Conservation (phyloP, 1,140 invertebrate genomes). For the Drosophila seguyi region DNA sequence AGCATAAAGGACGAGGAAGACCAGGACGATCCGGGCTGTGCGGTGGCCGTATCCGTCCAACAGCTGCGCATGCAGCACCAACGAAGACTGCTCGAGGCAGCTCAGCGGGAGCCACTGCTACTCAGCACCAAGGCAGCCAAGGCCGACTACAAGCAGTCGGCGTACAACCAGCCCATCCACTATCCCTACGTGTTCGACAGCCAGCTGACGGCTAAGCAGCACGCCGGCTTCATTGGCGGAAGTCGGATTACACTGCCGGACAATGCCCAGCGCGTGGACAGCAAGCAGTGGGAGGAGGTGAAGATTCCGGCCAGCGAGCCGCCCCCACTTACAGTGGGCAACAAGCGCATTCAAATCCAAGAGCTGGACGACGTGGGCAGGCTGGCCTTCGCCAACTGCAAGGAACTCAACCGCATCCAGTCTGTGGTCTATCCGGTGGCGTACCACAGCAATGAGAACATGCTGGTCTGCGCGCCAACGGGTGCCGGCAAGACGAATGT, state of each 20-base stretch:
- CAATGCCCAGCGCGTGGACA: slow-evolving; percentile 90
- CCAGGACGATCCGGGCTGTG: slow-evolving; percentile 86
- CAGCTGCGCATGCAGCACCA: slow-evolving; percentile 86
- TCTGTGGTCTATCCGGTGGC: slow-evolving; percentile 97
- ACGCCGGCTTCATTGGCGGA: slow-evolving; percentile 92
- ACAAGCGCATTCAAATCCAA: slow-evolving; percentile 89
- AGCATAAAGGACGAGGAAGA: slow-evolving; percentile 86
- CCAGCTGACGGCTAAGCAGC: slow-evolving; percentile 89
- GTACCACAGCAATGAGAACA: slow-evolving; percentile 98
- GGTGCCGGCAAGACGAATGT: slow-evolving; percentile 99
- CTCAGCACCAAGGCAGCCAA: slow-evolving; percentile 68
- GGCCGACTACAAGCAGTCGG: slow-evolving; percentile 34
- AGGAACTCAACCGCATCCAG: slow-evolving; percentile 96
- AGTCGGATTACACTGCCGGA: slow-evolving; percentile 92
- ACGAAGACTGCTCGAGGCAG: slow-evolving; percentile 84
- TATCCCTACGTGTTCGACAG: slow-evolving; percentile 95
- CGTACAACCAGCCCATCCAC: slow-evolving; percentile 80
- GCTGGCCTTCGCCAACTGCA: slow-evolving; percentile 94
- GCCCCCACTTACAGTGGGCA: slow-evolving; percentile 88
- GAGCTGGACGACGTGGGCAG: slow-evolving; percentile 94
- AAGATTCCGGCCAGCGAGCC: slow-evolving; percentile 92
- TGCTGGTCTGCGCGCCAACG: slow-evolving; percentile 98
- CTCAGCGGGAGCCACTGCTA: slow-evolving; percentile 85
- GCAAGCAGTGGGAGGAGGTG: slow-evolving; percentile 93
- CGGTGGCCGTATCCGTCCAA: slow-evolving; percentile 78